phyloP scores from a whole-genome alignment of 2,113 vertebrate species.

The pig (Sus scrofa) region T2T-Sscrofa CM000819.6:95944501-95945000 shows the following conservation, averaged over 20 bases:
- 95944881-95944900: background rate
- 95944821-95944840: too few relatives aligned
- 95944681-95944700: background rate
- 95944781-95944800: conserved; percentile 16
- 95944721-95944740: background rate
- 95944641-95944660: background rate
- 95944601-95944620: conserved; percentile 47
- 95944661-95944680: conserved; percentile 42
- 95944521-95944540: background rate
- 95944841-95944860: background rate
- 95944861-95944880: background rate
- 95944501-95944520: background rate
- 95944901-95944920: background rate
- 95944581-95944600: background rate
- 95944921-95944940: background rate
- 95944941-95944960: background rate
- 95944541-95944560: background rate
- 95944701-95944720: background rate
- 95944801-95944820: background rate
- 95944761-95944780: background rate
- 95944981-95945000: background rate
- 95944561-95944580: conserved; percentile 35
- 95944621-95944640: conserved; percentile 52
- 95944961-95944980: background rate
- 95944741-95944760: conserved; percentile 53